These are phyloP conservation scores for Cephus nigrinus DNA, from an alignment of 2,888 invertebrate genomes.

Conservation along the genomic window DNA sequence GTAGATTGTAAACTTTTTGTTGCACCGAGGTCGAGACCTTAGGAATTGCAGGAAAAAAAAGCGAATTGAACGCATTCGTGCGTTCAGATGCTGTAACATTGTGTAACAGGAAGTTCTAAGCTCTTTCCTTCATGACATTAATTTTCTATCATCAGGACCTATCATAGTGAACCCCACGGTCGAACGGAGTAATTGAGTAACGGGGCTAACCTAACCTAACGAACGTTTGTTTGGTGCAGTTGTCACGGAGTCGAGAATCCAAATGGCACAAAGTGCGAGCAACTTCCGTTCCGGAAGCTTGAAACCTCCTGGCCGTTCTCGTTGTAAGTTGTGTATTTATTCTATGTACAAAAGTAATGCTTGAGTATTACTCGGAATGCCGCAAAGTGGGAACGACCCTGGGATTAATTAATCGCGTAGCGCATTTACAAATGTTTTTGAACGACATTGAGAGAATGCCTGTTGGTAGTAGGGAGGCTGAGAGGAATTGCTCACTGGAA, in stretches of 20 bases:
- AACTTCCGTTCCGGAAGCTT: constrained; percentile 63
- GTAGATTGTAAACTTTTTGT: neutral
- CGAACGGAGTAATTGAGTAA: neutral
- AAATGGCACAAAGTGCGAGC: constrained; percentile 63
- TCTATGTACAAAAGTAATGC: neutral
- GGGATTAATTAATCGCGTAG: neutral
- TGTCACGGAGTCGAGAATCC: constrained; percentile 64
- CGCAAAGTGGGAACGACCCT: neutral
- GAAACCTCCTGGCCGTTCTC: constrained; percentile 65
- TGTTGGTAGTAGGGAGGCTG: neutral
- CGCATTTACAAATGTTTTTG: neutral
- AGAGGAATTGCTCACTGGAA: neutral
- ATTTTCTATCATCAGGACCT: neutral
- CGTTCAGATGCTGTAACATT: neutral
- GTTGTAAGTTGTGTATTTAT: constrained; percentile 51
- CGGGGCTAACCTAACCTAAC: neutral
- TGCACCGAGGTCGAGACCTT: neutral
- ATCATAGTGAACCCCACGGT: neutral
- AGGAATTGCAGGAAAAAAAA: neutral
- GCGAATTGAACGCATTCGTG: neutral
- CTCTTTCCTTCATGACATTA: neutral
- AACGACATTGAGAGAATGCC: neutral
- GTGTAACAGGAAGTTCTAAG: neutral
- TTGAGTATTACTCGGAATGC: neutral
- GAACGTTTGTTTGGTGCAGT: constrained; percentile 45